Conservation (phyloP, 2,797 vertebrate species). For the Tangara arthus region DNA sequence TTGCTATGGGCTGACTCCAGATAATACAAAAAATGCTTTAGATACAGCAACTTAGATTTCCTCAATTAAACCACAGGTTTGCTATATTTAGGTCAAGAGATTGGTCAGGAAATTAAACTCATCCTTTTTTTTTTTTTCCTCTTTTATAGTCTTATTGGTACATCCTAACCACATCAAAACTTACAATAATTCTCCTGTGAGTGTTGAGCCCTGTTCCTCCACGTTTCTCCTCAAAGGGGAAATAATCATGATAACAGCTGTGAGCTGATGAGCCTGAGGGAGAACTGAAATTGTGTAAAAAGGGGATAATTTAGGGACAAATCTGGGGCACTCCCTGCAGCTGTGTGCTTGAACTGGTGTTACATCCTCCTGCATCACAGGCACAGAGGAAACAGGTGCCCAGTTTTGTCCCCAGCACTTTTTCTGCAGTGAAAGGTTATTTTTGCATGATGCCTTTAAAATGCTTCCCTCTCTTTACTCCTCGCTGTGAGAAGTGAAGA, state of each 20-base stretch:
- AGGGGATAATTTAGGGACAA: not conserved
- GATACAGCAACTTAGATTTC: not conserved
- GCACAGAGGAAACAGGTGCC: not conserved
- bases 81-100: not conserved
- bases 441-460: not conserved
- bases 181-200: not conserved
- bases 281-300: not conserved
- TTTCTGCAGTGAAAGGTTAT: not conserved
- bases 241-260: not conserved
- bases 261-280: not conserved
- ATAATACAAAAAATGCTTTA: not conserved
- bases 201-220: not conserved
- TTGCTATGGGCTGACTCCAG: not conserved
- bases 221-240: not conserved
- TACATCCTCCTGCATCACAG: not conserved
- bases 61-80: not conserved
- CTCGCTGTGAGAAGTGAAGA: accelerated
- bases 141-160: not conserved
- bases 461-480: not conserved
- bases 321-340: not conserved
- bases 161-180: not conserved
- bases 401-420: accelerated
- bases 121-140: not conserved
- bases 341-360: not conserved
- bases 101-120: constrained; percentile 1